Evolutionary conservation across 2,888 invertebrate species (phyloP).

Genomic region (Spisula solida): DNA sequence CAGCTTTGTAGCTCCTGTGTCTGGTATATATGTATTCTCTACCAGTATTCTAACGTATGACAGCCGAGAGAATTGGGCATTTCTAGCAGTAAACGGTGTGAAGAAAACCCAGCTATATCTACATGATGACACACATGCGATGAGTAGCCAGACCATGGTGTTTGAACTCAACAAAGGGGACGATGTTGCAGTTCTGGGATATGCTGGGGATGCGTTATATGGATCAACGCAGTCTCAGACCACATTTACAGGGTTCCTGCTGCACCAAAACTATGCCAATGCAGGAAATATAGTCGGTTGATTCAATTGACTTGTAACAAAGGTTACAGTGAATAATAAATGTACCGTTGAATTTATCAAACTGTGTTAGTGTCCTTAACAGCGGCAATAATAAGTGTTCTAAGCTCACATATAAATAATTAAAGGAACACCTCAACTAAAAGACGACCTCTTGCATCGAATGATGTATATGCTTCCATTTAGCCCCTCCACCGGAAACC

Average conservation of each 20-base stretch:
- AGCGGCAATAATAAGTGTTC: too few species aligned
- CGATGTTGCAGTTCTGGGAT: not conserved
- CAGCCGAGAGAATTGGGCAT: not conserved
- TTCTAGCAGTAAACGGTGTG: not conserved
- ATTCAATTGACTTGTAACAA: not conserved
- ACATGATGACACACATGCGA: not conserved
- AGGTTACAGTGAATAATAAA: too few species aligned
- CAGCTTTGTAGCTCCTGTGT: not conserved
- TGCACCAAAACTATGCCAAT: not conserved
- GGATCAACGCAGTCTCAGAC: not conserved
- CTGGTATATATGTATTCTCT: not conserved
- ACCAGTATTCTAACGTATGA: not conserved
- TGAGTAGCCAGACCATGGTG: not conserved
- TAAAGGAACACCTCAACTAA: too few species aligned
- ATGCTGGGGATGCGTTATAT: not conserved
- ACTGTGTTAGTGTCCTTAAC: too few species aligned
- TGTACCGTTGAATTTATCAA: too few species aligned
- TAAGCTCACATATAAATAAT: too few species aligned
- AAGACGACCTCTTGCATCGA: too few species aligned
- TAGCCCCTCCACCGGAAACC: too few species aligned
- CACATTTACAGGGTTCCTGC: slow-evolving; percentile 3
- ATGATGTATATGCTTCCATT: too few species aligned
- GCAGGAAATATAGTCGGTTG: not conserved
- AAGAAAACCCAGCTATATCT: not conserved
- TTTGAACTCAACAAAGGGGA: slow-evolving; percentile 9